phyloP scores from a whole-genome alignment of 2,888 invertebrate genomes.

The Zygaena filipendulae region DNA sequence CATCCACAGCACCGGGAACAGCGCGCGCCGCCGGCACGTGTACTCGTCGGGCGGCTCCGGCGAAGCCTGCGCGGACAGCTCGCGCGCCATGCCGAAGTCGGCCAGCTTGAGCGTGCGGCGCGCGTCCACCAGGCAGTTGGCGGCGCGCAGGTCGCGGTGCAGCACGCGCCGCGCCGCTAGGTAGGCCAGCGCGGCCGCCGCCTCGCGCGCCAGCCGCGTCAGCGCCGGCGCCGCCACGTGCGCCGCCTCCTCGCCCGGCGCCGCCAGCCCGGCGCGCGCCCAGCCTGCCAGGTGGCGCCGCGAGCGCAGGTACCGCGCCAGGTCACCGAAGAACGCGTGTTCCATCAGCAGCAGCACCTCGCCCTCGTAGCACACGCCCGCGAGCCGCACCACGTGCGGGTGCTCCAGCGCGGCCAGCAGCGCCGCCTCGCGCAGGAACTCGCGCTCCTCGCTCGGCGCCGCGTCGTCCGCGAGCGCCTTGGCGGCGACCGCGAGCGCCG shows the following conservation, averaged over 20 bases:
- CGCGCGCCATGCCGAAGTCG: conserved; percentile 79
- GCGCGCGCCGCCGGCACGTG: conserved; percentile 81
- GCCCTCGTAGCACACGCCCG: conserved; percentile 80
- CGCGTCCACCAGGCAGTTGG: conserved; percentile 81
- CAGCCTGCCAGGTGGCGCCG: conserved; percentile 78
- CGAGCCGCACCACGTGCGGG: conserved; percentile 82
- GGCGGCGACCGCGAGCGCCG: conserved; percentile 76
- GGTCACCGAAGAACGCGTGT: conserved; percentile 89
- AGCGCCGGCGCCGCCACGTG: conserved; percentile 31
- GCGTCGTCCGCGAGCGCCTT: conserved; percentile 85
- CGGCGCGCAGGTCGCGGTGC: conserved; percentile 86
- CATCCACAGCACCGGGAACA: conserved; percentile 92
- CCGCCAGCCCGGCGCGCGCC: conserved; percentile 72
- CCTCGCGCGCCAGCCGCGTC: conserved; percentile 27
- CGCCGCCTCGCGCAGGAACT: conserved; percentile 82
- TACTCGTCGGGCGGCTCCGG: conserved; percentile 72
- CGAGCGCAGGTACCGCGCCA: conserved; percentile 79
- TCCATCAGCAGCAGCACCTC: conserved; percentile 92
- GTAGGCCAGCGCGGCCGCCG: conserved; percentile 82
- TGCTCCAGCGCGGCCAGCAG: conserved; percentile 89
- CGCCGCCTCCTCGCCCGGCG: conserved; percentile 63
- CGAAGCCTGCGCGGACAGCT: conserved; percentile 80
- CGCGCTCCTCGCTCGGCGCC: conserved; percentile 79
- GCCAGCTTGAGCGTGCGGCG: conserved; percentile 78
- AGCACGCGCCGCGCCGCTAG: conserved; percentile 81